These are phyloP conservation scores for Perca flavescens DNA, from an alignment of 2,113 vertebrate genomes.

Conservation along the genomic window DNA sequence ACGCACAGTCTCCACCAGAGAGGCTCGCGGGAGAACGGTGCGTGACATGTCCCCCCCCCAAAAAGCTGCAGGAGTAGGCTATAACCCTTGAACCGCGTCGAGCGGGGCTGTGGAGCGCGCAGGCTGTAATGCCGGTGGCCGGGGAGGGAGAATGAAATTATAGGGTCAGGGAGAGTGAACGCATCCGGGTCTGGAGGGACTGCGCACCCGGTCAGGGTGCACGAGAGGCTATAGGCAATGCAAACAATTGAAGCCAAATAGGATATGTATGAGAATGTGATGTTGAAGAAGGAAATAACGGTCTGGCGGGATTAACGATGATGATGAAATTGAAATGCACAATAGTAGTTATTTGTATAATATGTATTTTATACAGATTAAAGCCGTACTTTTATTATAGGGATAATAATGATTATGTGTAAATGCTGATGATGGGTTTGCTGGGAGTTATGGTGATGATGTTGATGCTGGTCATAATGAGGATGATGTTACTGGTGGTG, in stretches of 20 bases:
- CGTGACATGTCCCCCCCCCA: not conserved
- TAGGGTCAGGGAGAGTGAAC: constrained; percentile 18
- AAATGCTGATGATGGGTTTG: not conserved
- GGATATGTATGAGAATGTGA: not conserved
- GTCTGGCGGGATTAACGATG: not conserved
- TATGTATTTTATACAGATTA: not conserved
- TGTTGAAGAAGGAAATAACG: not conserved
- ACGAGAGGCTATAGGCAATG: not conserved
- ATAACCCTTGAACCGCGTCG: not conserved
- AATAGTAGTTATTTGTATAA: not conserved
- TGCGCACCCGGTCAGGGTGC: constrained; percentile 43
- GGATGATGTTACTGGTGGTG: not conserved
- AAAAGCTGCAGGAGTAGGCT: not conserved
- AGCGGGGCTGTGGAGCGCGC: not conserved
- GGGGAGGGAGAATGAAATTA: constrained; percentile 7
- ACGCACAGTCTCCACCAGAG: constrained; percentile 4
- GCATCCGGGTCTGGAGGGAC: not conserved
- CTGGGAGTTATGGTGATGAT: not conserved
- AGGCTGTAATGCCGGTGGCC: not conserved
- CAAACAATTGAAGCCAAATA: not conserved
- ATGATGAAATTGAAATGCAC: not conserved
- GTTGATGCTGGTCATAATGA: not conserved
- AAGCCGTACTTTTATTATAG: too few relatives aligned
- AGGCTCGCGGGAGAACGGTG: not conserved
- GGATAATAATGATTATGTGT: not conserved